Evolutionary conservation across 2,113 vertebrate species (phyloP).

Genomic region (Cottus gobio): DNA sequence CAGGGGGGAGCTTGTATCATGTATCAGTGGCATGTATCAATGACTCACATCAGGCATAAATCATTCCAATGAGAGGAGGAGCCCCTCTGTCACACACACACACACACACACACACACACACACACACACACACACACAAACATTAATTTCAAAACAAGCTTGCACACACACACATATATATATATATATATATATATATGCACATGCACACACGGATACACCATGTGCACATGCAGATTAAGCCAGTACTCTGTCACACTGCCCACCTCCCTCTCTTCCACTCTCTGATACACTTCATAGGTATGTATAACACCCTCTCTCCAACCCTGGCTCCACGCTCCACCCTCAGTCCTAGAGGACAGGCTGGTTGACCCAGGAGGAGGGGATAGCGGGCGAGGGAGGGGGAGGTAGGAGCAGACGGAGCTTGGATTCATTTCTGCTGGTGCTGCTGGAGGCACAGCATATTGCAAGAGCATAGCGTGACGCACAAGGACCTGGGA

Average conservation of each 20-base stretch:
- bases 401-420: constrained; percentile 44
- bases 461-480: constrained; percentile 57
- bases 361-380: constrained; percentile 75
- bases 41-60: constrained; percentile 39
- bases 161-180: too few relatives aligned
- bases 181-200: too few relatives aligned
- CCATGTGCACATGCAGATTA: constrained; percentile 12
- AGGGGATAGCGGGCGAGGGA: constrained; percentile 59
- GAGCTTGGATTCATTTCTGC: constrained; percentile 77
- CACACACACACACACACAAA: not conserved
- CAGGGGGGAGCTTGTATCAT: constrained; percentile 4
- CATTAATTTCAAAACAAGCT: constrained; percentile 19
- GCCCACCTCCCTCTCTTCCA: not conserved
- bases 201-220: constrained; percentile 3
- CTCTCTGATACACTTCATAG: constrained; percentile 54
- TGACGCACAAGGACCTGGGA: constrained; percentile 50
- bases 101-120: constrained; percentile 5
- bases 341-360: constrained; percentile 77
- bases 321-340: constrained; percentile 59
- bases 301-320: constrained; percentile 65
- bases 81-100: not conserved
- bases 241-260: constrained; percentile 18
- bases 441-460: constrained; percentile 60
- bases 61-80: constrained; percentile 10
- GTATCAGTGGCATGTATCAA: constrained; percentile 21